A percentile compares a stretch with the other conserved stretches of the same genome.
These are phyloP conservation scores for Mythimna ferrago DNA, from an alignment of 2,888 invertebrate species.

Conservation along the genomic window DNA sequence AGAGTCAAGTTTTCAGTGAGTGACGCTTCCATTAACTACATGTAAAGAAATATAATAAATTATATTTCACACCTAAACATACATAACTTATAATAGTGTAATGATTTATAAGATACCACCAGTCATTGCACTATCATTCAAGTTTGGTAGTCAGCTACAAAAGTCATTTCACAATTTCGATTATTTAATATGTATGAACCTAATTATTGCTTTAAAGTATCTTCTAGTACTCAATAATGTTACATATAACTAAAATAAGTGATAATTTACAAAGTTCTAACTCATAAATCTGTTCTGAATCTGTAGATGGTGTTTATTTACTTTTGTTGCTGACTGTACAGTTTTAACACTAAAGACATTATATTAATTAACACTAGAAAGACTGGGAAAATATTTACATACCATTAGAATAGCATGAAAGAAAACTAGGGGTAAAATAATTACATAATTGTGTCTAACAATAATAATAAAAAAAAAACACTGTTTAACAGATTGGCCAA, in stretches of 20 bases:
- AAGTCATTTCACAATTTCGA: conserved; percentile 19
- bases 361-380: conserved; percentile 59
- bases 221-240: conserved; percentile 9
- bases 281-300: conserved; percentile 16
- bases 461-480: conserved; percentile 43
- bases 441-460: conserved; percentile 43
- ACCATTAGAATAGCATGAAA: conserved; percentile 56
- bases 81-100: conserved; percentile 52
- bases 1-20: conserved; percentile 24
- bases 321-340: conserved; percentile 40
- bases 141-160: conserved; percentile 43
- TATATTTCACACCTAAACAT: conserved; percentile 54
- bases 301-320: conserved; percentile 10
- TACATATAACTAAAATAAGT: conserved; percentile 5
- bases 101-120: conserved; percentile 47
- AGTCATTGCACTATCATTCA: conserved; percentile 53
- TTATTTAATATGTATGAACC: neutral
- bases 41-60: conserved; percentile 51
- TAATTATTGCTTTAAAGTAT: conserved; percentile 25
- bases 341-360: conserved; percentile 41
- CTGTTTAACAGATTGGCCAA: conserved; percentile 54
- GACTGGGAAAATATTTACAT: conserved; percentile 65
- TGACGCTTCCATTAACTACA: conserved; percentile 44
- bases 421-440: conserved; percentile 41
- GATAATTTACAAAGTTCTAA: conserved; percentile 1